Base-by-base conservation (phyloP, 1,140 invertebrate genomes). In the Drosophila pseudoananassae region DNA sequence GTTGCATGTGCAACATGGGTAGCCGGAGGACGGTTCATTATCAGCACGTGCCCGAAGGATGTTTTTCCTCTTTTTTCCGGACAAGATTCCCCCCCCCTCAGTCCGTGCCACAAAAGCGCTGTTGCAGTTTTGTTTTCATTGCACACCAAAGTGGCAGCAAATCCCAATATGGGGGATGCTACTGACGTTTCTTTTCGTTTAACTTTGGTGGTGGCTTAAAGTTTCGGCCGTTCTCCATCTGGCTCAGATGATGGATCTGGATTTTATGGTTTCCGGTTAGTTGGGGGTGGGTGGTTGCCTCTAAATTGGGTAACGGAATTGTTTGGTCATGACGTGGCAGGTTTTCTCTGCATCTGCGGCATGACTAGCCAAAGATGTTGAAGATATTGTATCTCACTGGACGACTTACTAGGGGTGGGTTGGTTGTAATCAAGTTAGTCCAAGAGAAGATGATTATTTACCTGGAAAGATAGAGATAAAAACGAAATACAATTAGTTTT, bases 81-180 rank as follows among this genome's bases (percentile, higher is more conserved):
- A 64, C 69, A 83, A 78, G 82, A 85, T 85, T 85, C 87, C 69
- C 55, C 9, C 61, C 46, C 58, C 51, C 55, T 45, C 15, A 5
- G 33, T 3, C 33, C 75, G 60, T 66, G 56, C 71, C 55, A 63
- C 71, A 80, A 75, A 71, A 58, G 59, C 23, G 56, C 31, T 82
- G 88, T 87, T 87, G 82, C 82, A 87, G 75, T 87, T 63, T 63
- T 77, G 74, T 87, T 83, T 78, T 54, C 61, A 64, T 66, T 87
- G 73, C 81, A 84, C 47, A 63, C 58, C 47, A 76, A 57, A 78
- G 74, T 72, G 52, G 64, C 52, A 50, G 58, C 31, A 10, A 10
- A 17, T n/a, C 59, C 25, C 17, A 10, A 65, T 31, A 10, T 25
- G 33, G 52, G 27, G 57, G 45, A 17, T 45, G 40, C 17, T 52